Evolutionary conservation across 23 tunicate species (phyloP), one percentile per base, ranked within the genome.

Genomic region (Pegea sp.): DNA sequence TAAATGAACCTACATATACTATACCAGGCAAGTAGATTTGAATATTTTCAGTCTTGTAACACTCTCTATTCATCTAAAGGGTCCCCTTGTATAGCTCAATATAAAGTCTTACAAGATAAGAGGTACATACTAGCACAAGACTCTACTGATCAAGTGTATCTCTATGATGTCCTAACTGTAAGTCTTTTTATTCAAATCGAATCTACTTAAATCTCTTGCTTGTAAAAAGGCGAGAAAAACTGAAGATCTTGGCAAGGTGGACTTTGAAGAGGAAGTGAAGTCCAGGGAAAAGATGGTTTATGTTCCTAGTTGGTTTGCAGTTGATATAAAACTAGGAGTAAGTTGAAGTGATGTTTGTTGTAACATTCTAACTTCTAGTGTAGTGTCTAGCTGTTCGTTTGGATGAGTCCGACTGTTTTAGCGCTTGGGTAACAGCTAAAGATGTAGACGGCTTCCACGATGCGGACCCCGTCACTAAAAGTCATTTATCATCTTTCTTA

Each of bases 231-330:
- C 96, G 0, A 63, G 46, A 22, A 67, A 54, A 21, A 58, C 54
- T 2, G 69, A 75, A 57, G 68, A 66, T 58, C 49, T 90, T 7
- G 81, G 67, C 8, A 25, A 22, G 3, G 71, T 48, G 1, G 79
- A 78, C 49, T 71, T 91, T 29, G 93, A 68, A 5, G 71, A 54
- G n/a, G 99, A 79, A 60, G 63, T 65, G 16, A 56, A 68, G 24
- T 59, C 54, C 18, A 28, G 81, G 24, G 67, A 75, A 29, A 55
- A 59, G 42, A 63, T 79, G 55, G 51, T 91, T 22, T 79, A 72
- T 48, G 78, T 91, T 13, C 99, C 99, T 44, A 91, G 64, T 61
- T 91, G 99, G 99, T 91, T 91, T 42, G 30, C 54, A 3, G 81
- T 91, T 28, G 99, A 91, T 53, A 62, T 91, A 0, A 91, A 91